Evolutionary conservation across 2,113 vertebrate species (phyloP).

Genomic region (Stictonetta naevosa): DNA sequence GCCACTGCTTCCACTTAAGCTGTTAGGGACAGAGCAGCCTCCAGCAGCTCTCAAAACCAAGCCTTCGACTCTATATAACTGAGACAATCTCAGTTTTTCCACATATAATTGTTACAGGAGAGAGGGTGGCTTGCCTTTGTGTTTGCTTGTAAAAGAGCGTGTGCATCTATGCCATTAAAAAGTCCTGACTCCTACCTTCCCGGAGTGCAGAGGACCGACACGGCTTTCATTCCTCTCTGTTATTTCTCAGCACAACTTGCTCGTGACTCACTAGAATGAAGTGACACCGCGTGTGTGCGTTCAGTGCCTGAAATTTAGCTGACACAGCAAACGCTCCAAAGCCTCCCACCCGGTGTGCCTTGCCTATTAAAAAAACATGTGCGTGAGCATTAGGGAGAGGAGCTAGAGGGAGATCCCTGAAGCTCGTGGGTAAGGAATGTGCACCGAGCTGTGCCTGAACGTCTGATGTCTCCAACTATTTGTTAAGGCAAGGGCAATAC

Average conservation of each 20-base stretch:
- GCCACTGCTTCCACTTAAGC: background rate
- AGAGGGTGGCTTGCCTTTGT: background rate
- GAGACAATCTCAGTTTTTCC: background rate
- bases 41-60: background rate
- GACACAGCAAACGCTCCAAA: background rate
- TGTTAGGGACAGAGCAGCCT: background rate
- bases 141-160: background rate
- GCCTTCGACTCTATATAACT: background rate
- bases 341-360: background rate
- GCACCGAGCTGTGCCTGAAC: background rate
- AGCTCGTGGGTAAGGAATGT: background rate
- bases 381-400: background rate
- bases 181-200: background rate
- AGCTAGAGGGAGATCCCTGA: background rate
- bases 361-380: background rate
- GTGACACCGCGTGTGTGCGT: background rate
- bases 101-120: background rate
- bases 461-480: constrained; percentile 51
- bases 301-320: background rate
- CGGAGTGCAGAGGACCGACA: background rate
- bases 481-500: constrained; percentile 60
- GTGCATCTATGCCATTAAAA: background rate
- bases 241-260: background rate
- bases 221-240: background rate
- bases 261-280: background rate